Base-by-base conservation (phyloP, 2,888 invertebrate species). In the Fissipunctia ypsillon region DNA sequence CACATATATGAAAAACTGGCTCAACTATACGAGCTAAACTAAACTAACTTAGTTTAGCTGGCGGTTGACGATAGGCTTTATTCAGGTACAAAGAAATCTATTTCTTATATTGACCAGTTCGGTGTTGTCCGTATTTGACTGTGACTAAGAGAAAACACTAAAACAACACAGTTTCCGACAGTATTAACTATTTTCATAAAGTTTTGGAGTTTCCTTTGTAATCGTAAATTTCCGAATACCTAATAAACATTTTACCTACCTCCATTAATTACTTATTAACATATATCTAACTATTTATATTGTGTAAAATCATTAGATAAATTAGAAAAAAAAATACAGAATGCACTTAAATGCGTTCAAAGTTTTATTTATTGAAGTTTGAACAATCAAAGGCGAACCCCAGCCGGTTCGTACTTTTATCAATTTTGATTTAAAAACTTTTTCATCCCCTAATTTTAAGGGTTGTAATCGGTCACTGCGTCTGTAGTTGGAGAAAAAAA, bases 301-400 rank as follows among this genome's bases (percentile, higher is more conserved):
- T 56, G 64, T 16, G 31, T 57, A 57, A 31, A 45, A 77, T 31
- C 50, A 80, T 80, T 76, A 59, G 0, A 16, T 19, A 43, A 75
- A 75, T 41, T 25, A 31, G 25, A 25, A 28, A 52, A 52, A 45
- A 45, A 52, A 50, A 61, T 73, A 48, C 28, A 38, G 3, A 70
- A 45, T 60, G 73, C 59, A 52, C 80, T 80, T 74, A n/a, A n/a
- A 28, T 50, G 31, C 38, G 28, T 43, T 38, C 50, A 64, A 76
- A 59, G 50, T 76, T 57, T 19, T 56, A 43, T 28, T 28, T 61
- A 82, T 61, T 68, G 35, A 77, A 78, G 16, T 56, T n/a, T 16
- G 69, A 78, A 82, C 78, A 77, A 77, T 81, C 48, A 65, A 66
- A 45, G 54, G 54, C 77, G 52, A 41, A 69, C 65, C 68, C 84